Evolutionary conservation across 2,113 vertebrate genomes (phyloP).

Genomic region (Salminus brasiliensis): DNA sequence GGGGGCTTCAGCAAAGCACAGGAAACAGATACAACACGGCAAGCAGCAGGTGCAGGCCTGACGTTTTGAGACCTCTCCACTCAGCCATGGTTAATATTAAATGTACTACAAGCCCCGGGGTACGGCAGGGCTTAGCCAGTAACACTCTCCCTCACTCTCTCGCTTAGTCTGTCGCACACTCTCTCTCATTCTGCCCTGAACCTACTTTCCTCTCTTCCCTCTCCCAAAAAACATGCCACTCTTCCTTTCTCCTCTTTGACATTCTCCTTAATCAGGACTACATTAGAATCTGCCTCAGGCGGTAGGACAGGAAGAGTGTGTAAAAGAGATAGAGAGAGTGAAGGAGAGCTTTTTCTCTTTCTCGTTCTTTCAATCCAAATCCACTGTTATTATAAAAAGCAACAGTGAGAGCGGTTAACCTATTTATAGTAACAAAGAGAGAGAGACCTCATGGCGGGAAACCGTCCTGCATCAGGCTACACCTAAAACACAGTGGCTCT

Average conservation of each 20-base stretch:
- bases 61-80: conserved; percentile 28
- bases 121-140: conserved; percentile 19
- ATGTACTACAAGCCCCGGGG: conserved; percentile 21
- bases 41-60: conserved; percentile 35
- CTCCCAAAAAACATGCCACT: conserved; percentile 23
- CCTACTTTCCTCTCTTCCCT: conserved; percentile 8
- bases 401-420: conserved; percentile 21
- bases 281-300: conserved; percentile 25
- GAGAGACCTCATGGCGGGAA: conserved; percentile 3
- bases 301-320: neutral
- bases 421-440: conserved; percentile 34
- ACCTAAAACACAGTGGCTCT: neutral
- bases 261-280: conserved; percentile 46
- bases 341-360: neutral
- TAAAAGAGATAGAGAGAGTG: neutral
- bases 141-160: neutral
- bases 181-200: conserved; percentile 4
- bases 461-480: conserved; percentile 1
- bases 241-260: conserved; percentile 37
- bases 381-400: conserved; percentile 31
- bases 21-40: conserved; percentile 3
- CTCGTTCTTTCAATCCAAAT: neutral
- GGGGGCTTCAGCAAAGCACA: conserved; percentile 7
- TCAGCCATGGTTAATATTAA: conserved; percentile 49
- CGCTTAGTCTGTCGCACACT: neutral